A percentile compares a stretch with the other conserved stretches of the same genome.
These are phyloP conservation scores for Hyposmocoma kahamanoa DNA, from an alignment of 1,140 invertebrate species.

Conservation along the genomic window DNA sequence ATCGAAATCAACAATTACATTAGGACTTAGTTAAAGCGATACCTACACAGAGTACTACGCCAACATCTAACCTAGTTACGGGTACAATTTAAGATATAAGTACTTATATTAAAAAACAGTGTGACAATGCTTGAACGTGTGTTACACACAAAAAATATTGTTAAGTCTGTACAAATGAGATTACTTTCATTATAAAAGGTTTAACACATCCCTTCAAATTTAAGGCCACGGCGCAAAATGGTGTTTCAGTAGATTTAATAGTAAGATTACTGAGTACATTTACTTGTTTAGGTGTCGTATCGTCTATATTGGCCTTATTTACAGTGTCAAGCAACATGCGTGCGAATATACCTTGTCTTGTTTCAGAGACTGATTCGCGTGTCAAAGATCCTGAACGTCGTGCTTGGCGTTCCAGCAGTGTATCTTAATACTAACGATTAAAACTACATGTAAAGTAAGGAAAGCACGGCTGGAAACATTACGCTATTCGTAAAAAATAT, in stretches of 20 bases:
- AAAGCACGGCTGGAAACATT: constrained; percentile 48
- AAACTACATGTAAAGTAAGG: constrained; percentile 31
- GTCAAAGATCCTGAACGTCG: background rate
- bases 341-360: background rate
- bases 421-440: constrained; percentile 17
- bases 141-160: constrained; percentile 38
- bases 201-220: constrained; percentile 65
- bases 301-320: constrained; percentile 51
- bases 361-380: background rate
- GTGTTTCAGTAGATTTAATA: constrained; percentile 70
- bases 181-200: constrained; percentile 54
- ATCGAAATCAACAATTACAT: constrained; percentile 58
- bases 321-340: constrained; percentile 22
- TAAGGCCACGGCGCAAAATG: constrained; percentile 71
- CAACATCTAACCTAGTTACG: constrained; percentile 54
- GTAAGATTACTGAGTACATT: constrained; percentile 56
- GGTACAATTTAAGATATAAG: constrained; percentile 46
- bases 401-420: too few relatives aligned
- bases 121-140: constrained; percentile 38
- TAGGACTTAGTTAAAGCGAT: constrained; percentile 61
- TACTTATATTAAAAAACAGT: constrained; percentile 47
- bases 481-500: constrained; percentile 50
- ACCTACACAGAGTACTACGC: constrained; percentile 55
- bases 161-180: constrained; percentile 54
- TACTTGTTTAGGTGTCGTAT: constrained; percentile 44